phyloP scores from a whole-genome alignment of 2,797 vertebrate genomes.

The Rhynchotus rufescens region DNA sequence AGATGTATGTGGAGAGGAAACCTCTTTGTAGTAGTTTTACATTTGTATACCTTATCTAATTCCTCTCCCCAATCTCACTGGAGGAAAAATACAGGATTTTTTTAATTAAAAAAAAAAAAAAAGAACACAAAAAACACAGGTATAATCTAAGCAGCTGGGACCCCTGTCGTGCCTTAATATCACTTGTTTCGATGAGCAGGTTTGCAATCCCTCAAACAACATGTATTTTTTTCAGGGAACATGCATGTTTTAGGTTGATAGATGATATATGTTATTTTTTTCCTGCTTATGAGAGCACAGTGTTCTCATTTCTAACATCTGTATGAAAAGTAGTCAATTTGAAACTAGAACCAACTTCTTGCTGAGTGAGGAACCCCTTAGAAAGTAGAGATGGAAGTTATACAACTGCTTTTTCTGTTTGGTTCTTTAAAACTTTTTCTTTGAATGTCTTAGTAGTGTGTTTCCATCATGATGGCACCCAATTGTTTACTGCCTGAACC shows the following conservation, averaged over 20 bases:
- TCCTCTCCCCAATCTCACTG: neutral
- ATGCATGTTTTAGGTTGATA: neutral
- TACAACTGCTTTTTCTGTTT: neutral
- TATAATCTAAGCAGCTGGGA: neutral
- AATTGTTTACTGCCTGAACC: neutral
- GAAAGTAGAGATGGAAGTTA: neutral
- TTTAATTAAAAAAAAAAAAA: neutral
- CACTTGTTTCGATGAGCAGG: neutral
- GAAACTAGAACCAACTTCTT: neutral
- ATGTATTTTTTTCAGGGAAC: neutral
- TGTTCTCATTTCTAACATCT: neutral
- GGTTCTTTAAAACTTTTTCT: neutral
- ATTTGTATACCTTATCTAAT: neutral
- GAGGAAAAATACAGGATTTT: neutral
- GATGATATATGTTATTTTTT: neutral
- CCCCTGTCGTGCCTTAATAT: neutral
- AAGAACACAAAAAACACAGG: neutral
- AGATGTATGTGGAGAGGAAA: neutral
- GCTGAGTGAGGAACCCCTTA: neutral
- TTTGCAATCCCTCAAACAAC: neutral
- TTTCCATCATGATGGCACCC: neutral
- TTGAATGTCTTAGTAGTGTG: neutral
- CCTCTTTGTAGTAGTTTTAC: neutral
- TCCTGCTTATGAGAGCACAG: neutral
- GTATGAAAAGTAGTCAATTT: neutral